Evolutionary conservation across 2,888 invertebrate species (phyloP).

Genomic region (Abscondita cerata): DNA sequence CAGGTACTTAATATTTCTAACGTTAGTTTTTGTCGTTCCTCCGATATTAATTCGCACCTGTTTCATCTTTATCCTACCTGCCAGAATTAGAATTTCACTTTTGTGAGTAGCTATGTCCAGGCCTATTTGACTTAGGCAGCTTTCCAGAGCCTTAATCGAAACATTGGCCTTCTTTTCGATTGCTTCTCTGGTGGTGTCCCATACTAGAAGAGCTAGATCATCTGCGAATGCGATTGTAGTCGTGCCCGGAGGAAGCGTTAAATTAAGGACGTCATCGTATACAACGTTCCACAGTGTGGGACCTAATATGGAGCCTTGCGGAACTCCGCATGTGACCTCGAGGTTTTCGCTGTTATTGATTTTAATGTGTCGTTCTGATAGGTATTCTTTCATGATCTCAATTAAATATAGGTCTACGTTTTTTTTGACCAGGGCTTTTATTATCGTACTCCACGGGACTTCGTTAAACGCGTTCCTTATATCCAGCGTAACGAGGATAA

Average conservation of each 20-base stretch:
- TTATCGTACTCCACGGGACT: too few species aligned
- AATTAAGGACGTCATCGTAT: not conserved
- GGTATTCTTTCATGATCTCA: too few species aligned
- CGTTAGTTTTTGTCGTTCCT: too few species aligned
- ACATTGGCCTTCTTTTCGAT: not conserved
- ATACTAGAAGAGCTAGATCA: not conserved
- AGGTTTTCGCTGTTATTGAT: too few species aligned
- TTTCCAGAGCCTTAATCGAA: too few species aligned
- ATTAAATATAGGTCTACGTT: too few species aligned
- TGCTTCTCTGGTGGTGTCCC: not conserved
- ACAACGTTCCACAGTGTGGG: not conserved
- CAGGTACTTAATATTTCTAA: not conserved
- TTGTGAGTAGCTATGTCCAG: not conserved
- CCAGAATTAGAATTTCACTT: not conserved
- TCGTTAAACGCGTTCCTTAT: too few species aligned
- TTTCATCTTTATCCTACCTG: not conserved
- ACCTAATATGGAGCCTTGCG: not conserved
- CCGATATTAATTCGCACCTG: too few species aligned
- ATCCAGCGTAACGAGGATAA: too few species aligned
- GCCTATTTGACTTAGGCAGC: not conserved
- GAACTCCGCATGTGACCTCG: too few species aligned
- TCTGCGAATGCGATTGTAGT: constrained; percentile 2
- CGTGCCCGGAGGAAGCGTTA: not conserved
- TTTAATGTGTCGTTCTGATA: too few species aligned
- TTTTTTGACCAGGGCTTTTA: too few species aligned